Conservation (phyloP, 2,888 invertebrate genomes). For the Electrophaes corylata region DNA sequence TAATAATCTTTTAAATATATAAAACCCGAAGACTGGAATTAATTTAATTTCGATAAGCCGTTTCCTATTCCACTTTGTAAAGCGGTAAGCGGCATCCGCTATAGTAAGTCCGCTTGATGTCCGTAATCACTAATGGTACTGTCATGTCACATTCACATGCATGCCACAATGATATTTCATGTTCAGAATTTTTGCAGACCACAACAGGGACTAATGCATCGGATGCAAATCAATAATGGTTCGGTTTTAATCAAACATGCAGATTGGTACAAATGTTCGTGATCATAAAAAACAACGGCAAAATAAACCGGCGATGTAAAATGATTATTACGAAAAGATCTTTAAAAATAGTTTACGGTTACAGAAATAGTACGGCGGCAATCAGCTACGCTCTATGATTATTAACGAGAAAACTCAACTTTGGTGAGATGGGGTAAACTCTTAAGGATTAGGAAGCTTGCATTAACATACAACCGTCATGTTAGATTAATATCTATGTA, state of each 20-base stretch:
- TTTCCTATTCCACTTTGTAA: not conserved
- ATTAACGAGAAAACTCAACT: not conserved
- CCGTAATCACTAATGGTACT: slow-evolving; percentile 16
- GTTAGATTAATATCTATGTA: too few species aligned
- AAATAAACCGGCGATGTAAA: not conserved
- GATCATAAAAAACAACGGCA: not conserved
- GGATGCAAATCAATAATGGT: slow-evolving; percentile 8
- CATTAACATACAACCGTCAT: too few species aligned
- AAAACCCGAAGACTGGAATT: too few species aligned
- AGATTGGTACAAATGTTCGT: not conserved
- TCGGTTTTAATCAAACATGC: not conserved
- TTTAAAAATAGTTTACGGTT: not conserved
- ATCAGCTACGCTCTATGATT: too few species aligned
- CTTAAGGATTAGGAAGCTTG: too few species aligned
- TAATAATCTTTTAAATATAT: too few species aligned
- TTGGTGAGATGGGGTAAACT: too few species aligned
- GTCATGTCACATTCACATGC: slow-evolving; percentile 29
- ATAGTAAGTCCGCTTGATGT: slow-evolving; percentile 5
- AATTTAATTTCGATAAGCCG: not conserved
- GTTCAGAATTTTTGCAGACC: slow-evolving; percentile 23
- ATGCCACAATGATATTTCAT: slow-evolving; percentile 26
- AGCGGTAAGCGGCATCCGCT: slow-evolving; percentile 9
- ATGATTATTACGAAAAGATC: not conserved
- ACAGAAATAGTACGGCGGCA: too few species aligned
- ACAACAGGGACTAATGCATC: slow-evolving; percentile 17